Conservation (phyloP, 1,140 invertebrate genomes). For the Sycobia sp. region DNA sequence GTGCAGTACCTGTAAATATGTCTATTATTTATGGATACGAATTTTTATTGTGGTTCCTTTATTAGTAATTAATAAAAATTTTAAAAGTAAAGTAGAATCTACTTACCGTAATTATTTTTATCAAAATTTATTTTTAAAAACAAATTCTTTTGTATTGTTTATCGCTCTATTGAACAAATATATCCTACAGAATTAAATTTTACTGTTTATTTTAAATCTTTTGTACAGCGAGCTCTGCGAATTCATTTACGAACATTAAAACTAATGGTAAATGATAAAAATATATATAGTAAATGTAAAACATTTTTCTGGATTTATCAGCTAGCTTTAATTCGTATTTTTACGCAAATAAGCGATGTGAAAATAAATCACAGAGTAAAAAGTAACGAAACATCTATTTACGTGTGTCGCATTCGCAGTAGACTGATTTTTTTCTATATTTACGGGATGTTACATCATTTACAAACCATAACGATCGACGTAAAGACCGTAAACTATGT, state of each 20-base stretch:
- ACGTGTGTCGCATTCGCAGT: constrained; percentile 37
- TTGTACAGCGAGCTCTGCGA: constrained; percentile 53
- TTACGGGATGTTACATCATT: constrained; percentile 33
- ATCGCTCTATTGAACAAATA: constrained; percentile 18
- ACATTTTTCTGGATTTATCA: constrained; percentile 42
- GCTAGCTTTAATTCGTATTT: constrained; percentile 44
- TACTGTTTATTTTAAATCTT: constrained; percentile 50
- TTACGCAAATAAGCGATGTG: constrained; percentile 42
- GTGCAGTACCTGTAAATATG: constrained; percentile 75
- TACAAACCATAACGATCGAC: constrained; percentile 32
- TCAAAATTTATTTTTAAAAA: too few species aligned
- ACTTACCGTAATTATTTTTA: constrained; percentile 6
- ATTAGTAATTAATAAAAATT: background rate
- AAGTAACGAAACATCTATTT: constrained; percentile 50
- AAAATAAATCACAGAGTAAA: constrained; percentile 50
- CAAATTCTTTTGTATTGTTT: constrained; percentile 6
- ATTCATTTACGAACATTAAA: constrained; percentile 44
- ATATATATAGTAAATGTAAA: constrained; percentile 47
- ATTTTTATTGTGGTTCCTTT: constrained; percentile 37
- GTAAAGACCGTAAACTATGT: constrained; percentile 40
- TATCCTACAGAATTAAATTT: constrained; percentile 40
- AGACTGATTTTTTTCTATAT: constrained; percentile 37
- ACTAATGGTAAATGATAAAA: constrained; percentile 46
- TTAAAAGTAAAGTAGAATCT: background rate
- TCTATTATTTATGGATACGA: constrained; percentile 73